Percentiles rank a stretch among this genome's conserved stretches.
phyloP scores from a whole-genome alignment of 37 sponge, comb jelly and placozoan genomes.

The Ianthella basta region DNA sequence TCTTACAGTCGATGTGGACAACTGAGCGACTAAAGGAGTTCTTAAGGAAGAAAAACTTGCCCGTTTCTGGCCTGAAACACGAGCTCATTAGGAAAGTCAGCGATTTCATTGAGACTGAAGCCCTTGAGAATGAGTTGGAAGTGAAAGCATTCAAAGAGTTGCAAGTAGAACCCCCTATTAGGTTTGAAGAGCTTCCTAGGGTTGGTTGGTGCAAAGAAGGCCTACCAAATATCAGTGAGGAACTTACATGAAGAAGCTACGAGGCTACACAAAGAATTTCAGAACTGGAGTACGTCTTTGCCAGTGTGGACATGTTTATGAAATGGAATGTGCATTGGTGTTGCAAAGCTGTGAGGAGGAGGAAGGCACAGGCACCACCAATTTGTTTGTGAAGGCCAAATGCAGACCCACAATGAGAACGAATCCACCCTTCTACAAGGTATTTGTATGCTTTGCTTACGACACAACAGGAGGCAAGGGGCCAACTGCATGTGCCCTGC shows the following conservation, averaged over 20 bases:
- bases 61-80: conserved; percentile 13
- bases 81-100: conserved; percentile 11
- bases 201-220: conserved; percentile 10
- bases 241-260: neutral
- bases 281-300: conserved; percentile 28
- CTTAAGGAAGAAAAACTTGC: neutral
- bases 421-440: conserved; percentile 30
- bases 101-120: conserved; percentile 37
- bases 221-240: conserved; percentile 11
- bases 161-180: neutral
- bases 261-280: conserved; percentile 39
- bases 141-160: conserved; percentile 24
- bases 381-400: conserved; percentile 21
- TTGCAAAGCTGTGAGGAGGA: no score
- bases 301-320: conserved; percentile 34
- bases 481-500: neutral
- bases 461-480: neutral
- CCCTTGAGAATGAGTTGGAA: conserved; percentile 26
- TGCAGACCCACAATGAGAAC: conserved; percentile 42
- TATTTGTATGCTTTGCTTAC: neutral
- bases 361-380: neutral
- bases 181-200: conserved; percentile 22
- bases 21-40: conserved; percentile 14
- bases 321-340: conserved; percentile 8
- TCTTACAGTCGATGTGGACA: conserved; percentile 8